Evolutionary conservation across 2,113 vertebrate genomes (phyloP).

Genomic region (Cacatua alba): DNA sequence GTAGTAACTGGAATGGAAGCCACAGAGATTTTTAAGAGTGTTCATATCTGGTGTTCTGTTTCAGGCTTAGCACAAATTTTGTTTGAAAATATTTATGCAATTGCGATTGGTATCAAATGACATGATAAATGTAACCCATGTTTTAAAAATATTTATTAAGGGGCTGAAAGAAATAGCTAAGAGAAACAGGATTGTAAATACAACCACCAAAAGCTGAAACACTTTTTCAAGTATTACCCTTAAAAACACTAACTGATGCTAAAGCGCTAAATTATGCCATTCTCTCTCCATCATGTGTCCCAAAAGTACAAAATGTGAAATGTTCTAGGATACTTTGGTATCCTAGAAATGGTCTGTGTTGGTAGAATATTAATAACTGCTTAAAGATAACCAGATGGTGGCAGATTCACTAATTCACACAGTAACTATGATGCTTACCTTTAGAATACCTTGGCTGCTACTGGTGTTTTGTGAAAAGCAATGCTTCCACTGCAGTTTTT

Average conservation of each 20-base stretch:
- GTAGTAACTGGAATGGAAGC: not conserved
- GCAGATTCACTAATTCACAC: not conserved
- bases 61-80: not conserved
- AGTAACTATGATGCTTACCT: not conserved
- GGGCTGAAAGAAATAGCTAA: not conserved
- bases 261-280: not conserved
- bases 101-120: not conserved
- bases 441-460: not conserved
- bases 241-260: not conserved
- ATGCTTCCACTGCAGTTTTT: not conserved
- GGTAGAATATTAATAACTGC: not conserved
- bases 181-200: not conserved
- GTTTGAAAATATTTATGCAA: not conserved
- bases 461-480: not conserved
- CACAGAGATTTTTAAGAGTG: not conserved
- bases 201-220: not conserved
- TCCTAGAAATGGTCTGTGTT: not conserved
- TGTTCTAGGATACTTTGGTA: not conserved
- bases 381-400: not conserved
- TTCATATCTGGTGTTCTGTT: constrained; percentile 1
- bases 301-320: not conserved
- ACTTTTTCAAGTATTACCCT: not conserved
- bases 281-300: not conserved
- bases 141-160: constrained; percentile 16
- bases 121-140: not conserved